Percentiles rank a stretch among this genome's conserved stretches.
These are phyloP conservation scores for Mionectes olivaceus DNA, from an alignment of 2,797 vertebrate genomes.

Conservation along the genomic window DNA sequence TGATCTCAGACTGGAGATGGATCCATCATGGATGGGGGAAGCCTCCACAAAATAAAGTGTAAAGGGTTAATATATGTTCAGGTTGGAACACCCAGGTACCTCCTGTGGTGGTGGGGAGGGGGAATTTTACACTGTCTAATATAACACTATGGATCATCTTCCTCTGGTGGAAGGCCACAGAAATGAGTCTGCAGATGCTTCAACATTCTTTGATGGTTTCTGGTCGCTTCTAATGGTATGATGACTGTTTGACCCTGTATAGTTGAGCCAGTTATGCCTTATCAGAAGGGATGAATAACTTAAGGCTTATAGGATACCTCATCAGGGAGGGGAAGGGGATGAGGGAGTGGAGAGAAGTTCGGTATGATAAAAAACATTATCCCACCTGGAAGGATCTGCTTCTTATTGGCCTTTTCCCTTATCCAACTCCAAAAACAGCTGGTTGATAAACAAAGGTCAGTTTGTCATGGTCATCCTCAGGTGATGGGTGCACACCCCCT, in stretches of 20 bases:
- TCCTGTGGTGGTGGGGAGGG: background rate
- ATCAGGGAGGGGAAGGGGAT: no score
- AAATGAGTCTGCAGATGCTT: background rate
- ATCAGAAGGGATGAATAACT: background rate
- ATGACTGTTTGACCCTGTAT: background rate
- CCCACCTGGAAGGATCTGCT: background rate
- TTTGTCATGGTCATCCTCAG: background rate
- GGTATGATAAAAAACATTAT: background rate
- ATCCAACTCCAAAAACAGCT: background rate
- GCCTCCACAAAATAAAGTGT: no score
- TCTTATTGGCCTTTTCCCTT: background rate
- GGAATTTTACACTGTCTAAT: background rate
- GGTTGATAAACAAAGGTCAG: background rate
- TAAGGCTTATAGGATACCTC: background rate
- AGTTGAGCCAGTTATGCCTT: background rate
- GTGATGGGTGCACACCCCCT: background rate
- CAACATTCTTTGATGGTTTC: background rate
- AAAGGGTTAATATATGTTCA: accelerated
- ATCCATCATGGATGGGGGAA: accelerated
- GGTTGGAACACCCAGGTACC: background rate
- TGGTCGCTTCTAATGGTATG: background rate
- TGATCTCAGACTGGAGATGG: background rate
- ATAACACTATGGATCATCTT: background rate
- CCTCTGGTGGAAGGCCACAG: background rate
- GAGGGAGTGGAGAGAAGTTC: background rate